These are phyloP conservation scores for Amphipyra tragopoginis DNA, from an alignment of 2,888 invertebrate genomes.

Conservation along the genomic window DNA sequence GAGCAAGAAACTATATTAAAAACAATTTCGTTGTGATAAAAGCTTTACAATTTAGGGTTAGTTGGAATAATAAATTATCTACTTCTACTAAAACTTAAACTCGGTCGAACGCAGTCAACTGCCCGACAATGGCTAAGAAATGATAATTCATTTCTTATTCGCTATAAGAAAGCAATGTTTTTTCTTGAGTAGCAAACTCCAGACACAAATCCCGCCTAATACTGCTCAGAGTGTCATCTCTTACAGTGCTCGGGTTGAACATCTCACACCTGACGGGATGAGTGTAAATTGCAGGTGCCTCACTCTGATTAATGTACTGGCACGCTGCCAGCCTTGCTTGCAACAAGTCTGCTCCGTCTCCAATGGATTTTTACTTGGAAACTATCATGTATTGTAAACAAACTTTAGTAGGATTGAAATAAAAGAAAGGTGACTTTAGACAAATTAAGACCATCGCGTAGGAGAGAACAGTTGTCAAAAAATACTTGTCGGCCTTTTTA, in stretches of 20 bases:
- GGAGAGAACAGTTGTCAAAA: not conserved
- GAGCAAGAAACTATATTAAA: constrained; percentile 4
- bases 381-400: constrained; percentile 54
- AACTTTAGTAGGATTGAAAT: constrained; percentile 35
- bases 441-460: not conserved
- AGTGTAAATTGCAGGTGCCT: constrained; percentile 72
- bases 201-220: constrained; percentile 34
- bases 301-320: constrained; percentile 71
- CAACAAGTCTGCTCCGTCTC: constrained; percentile 66
- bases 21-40: not conserved
- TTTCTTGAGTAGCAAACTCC: constrained; percentile 11
- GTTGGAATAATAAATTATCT: too few species aligned
- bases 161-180: constrained; percentile 1
- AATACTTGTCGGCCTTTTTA: too few species aligned
- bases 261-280: constrained; percentile 56
- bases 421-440: constrained; percentile 17
- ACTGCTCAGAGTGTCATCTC: constrained; percentile 45
- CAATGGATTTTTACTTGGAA: constrained; percentile 46
- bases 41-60: too few species aligned
- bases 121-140: too few species aligned
- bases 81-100: too few species aligned
- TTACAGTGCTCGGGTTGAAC: constrained; percentile 41
- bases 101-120: too few species aligned
- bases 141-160: too few species aligned
- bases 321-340: constrained; percentile 65